phyloP scores from a whole-genome alignment of 1,140 invertebrate genomes.

The Drosophila seguyi region DNA sequence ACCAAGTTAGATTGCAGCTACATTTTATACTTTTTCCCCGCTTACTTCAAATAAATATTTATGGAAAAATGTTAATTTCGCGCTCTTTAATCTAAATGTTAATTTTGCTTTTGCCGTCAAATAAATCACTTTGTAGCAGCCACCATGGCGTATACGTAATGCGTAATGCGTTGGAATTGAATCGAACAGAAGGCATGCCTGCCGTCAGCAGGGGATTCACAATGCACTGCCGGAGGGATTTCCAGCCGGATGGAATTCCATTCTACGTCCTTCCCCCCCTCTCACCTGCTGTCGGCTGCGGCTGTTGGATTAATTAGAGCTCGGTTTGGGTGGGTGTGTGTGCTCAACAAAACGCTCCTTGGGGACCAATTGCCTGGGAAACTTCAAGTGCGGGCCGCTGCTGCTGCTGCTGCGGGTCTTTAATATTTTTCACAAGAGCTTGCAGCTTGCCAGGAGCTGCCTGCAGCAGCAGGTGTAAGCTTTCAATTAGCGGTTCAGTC shows the following conservation, averaged over 20 bases:
- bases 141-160: slow-evolving; percentile 60
- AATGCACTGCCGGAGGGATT: slow-evolving; percentile 17
- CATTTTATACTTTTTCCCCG: slow-evolving; percentile 55
- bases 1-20: slow-evolving; percentile 65
- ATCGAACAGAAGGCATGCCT: slow-evolving; percentile 28
- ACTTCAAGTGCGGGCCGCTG: slow-evolving; percentile 51
- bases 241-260: neutral
- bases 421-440: slow-evolving; percentile 28
- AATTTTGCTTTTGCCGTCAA: slow-evolving; percentile 58
- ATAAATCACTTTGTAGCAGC: slow-evolving; percentile 71
- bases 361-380: slow-evolving; percentile 60
- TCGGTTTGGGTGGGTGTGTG: slow-evolving; percentile 11
- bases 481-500: slow-evolving; percentile 58
- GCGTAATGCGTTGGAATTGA: slow-evolving; percentile 47
- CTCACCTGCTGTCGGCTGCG: slow-evolving; percentile 14
- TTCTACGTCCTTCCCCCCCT: too few species aligned
- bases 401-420: slow-evolving; percentile 14
- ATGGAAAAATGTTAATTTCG: slow-evolving; percentile 73
- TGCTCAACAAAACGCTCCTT: slow-evolving; percentile 65
- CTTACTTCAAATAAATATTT: slow-evolving; percentile 72
- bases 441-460: slow-evolving; percentile 16
- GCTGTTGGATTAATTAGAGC: slow-evolving; percentile 67
- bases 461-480: slow-evolving; percentile 50
- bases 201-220: slow-evolving; percentile 3
- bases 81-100: slow-evolving; percentile 81